A percentile compares a stretch with the other conserved stretches of the same genome.
These are phyloP conservation scores for Aleiodes sp. DNA, from an alignment of 1,140 invertebrate species.

Conservation along the genomic window DNA sequence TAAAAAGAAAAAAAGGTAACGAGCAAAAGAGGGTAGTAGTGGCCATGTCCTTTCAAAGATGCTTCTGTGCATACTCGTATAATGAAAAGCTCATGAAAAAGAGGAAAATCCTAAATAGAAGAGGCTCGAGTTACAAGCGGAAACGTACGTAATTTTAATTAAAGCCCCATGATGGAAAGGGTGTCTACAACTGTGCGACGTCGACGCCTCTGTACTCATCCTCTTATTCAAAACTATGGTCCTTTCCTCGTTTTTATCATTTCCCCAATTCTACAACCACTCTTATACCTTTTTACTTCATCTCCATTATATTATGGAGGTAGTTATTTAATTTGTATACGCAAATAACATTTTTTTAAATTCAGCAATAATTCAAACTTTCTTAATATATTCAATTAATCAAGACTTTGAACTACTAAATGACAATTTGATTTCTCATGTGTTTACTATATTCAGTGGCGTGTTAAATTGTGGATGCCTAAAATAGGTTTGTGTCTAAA, in stretches of 20 bases:
- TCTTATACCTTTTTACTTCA: slow-evolving; percentile 33
- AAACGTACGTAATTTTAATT: slow-evolving; percentile 65
- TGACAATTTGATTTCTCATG: too few species aligned
- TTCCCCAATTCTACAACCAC: slow-evolving; percentile 28
- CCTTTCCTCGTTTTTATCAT: slow-evolving; percentile 40
- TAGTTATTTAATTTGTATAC: slow-evolving; percentile 62
- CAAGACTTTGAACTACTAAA: too few species aligned
- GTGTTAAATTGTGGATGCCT: too few species aligned
- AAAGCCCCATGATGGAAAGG: slow-evolving; percentile 55
- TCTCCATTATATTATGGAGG: slow-evolving; percentile 51
- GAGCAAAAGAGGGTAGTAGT: slow-evolving; percentile 26
- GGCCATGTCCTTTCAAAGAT: slow-evolving; percentile 48
- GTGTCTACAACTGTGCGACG: slow-evolving; percentile 45
- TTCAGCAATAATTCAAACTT: too few species aligned
- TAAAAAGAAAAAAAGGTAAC: slow-evolving; percentile 12
- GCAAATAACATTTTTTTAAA: slow-evolving; percentile 28
- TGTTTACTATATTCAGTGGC: too few species aligned
- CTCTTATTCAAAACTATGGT: slow-evolving; percentile 41
- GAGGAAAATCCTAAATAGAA: slow-evolving; percentile 45
- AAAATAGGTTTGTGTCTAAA: too few species aligned
- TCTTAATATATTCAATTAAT: not conserved
- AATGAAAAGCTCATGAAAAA: slow-evolving; percentile 65
- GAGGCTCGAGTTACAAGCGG: slow-evolving; percentile 49
- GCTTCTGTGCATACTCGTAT: slow-evolving; percentile 37
- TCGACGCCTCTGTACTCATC: slow-evolving; percentile 14